Conservation (phyloP, 2,113 vertebrate species). For the Leucopsar rothschildi region DNA sequence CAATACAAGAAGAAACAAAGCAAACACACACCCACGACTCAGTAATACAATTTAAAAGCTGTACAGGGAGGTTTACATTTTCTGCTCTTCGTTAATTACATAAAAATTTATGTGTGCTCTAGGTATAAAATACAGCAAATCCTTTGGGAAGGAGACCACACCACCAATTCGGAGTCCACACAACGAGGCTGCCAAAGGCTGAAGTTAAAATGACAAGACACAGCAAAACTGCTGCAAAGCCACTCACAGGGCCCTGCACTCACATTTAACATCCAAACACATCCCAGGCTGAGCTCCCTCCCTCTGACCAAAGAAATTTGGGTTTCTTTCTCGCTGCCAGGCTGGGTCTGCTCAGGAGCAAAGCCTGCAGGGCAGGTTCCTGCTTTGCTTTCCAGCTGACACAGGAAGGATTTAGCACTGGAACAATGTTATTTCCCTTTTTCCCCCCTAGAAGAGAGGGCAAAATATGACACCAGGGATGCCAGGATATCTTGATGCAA, state of each 20-base stretch:
- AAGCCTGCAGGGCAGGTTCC: background rate
- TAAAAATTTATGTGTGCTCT: background rate
- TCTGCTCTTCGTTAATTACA: background rate
- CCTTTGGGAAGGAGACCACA: background rate
- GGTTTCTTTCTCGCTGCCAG: background rate
- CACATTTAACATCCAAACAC: background rate
- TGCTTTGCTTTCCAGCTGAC: background rate
- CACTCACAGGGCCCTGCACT: background rate
- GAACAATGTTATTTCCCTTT: background rate
- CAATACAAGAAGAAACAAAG: background rate
- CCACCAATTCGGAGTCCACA: accelerated
- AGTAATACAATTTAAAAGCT: background rate
- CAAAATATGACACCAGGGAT: accelerated
- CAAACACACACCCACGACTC: background rate
- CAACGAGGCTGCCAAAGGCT: background rate
- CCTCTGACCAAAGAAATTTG: background rate
- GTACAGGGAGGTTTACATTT: accelerated
- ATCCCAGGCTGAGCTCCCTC: background rate
- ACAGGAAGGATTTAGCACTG: background rate
- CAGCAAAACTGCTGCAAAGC: background rate
- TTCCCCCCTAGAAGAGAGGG: background rate
- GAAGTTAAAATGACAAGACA: background rate
- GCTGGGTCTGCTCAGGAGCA: background rate
- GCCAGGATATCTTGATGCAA: background rate
- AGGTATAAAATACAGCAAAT: background rate